Evolutionary conservation across 2,113 vertebrate species (phyloP).

Genomic region (Burhinus oedicnemus): DNA sequence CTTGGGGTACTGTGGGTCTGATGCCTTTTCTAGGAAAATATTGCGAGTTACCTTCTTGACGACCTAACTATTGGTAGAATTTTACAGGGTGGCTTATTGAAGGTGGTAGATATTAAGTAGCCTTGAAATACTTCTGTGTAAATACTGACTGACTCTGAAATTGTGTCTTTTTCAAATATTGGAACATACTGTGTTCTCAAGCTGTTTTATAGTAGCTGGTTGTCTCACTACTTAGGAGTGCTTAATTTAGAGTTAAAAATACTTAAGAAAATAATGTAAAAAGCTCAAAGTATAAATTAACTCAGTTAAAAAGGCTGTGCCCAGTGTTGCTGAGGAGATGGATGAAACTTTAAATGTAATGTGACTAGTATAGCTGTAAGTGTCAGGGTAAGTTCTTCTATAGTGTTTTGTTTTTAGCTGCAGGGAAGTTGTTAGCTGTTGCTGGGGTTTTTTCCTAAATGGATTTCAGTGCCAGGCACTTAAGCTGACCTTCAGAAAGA

Average conservation of each 20-base stretch:
- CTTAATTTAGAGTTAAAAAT: background rate
- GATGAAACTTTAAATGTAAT: background rate
- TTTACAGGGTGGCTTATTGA: background rate
- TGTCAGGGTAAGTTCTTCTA: background rate
- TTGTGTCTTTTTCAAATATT: background rate
- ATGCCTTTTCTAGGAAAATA: background rate
- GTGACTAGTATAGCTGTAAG: background rate
- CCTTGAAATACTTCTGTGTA: background rate
- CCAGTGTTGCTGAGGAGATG: background rate
- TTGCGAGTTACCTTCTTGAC: background rate
- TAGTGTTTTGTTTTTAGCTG: background rate
- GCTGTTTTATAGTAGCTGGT: background rate
- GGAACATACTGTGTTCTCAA: background rate
- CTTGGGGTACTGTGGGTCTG: background rate
- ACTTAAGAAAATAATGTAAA: background rate
- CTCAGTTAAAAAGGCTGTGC: background rate
- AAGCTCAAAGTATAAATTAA: background rate
- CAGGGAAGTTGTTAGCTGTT: background rate
- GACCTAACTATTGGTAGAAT: background rate
- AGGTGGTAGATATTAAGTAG: background rate
- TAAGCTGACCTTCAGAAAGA: slow-evolving; percentile 30
- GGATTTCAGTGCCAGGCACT: background rate
- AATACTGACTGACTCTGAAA: background rate
- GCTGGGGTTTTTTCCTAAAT: background rate
- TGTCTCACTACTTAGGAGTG: background rate